phyloP scores from a whole-genome alignment of 2,797 vertebrate species.

The Muraenolepis orangiensis region DNA sequence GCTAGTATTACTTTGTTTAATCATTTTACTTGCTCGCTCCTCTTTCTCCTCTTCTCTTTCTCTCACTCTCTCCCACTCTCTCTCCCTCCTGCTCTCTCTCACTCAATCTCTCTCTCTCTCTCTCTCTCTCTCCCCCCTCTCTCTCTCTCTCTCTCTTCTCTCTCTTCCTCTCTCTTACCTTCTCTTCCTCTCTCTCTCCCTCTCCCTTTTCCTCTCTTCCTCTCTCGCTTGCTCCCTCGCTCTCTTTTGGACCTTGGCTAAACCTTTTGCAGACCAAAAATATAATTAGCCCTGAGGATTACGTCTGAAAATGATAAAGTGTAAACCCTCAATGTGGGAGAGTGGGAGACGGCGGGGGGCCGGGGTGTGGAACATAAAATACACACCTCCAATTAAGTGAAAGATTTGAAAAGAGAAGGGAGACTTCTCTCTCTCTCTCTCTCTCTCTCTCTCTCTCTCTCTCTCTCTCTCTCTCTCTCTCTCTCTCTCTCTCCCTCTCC shows the following conservation, averaged over 20 bases:
- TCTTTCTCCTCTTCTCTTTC: background rate
- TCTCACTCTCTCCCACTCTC: background rate
- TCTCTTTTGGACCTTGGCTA: background rate
- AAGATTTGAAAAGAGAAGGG: slow-evolving; percentile 1
- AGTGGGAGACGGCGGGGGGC: background rate
- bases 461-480: no score
- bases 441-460: no score
- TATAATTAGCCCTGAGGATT: slow-evolving; percentile 12
- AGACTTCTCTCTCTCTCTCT: no score
- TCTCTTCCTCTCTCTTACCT: background rate
- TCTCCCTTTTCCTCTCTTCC: background rate
- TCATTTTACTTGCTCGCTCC: slow-evolving; percentile 28
- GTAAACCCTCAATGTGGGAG: background rate
- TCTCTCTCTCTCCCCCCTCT: background rate
- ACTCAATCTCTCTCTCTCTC: background rate
- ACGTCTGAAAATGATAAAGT: background rate
- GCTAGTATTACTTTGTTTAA: slow-evolving; percentile 46
- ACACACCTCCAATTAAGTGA: background rate
- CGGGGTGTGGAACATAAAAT: background rate
- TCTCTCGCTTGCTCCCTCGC: background rate
- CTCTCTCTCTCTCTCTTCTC: background rate
- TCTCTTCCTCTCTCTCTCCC: background rate
- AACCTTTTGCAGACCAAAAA: slow-evolving; percentile 8
- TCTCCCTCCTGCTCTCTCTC: background rate
- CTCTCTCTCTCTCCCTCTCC: no score